These are phyloP conservation scores for Ctena decussata DNA, from an alignment of 2,888 invertebrate species.

Conservation along the genomic window DNA sequence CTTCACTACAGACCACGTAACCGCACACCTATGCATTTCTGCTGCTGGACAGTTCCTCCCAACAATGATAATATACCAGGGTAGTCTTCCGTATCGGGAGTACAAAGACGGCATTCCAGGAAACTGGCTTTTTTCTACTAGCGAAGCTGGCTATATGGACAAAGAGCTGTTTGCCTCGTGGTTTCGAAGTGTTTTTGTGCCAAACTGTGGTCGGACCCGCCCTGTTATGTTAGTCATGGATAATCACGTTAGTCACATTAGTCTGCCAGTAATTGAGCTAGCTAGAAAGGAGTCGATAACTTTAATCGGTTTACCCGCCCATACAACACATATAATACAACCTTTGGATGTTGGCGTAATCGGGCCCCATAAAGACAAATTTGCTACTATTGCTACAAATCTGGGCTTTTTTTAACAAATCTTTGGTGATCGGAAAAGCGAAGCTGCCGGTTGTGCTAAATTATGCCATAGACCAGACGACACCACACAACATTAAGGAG, in stretches of 20 bases:
- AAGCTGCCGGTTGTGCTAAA: slow-evolving; percentile 27
- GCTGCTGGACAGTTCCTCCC: slow-evolving; percentile 30
- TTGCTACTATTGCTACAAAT: slow-evolving; percentile 1
- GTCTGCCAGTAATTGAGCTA: slow-evolving; percentile 7
- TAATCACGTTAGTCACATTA: slow-evolving; percentile 28
- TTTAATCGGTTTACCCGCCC: slow-evolving; percentile 16
- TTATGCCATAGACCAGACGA: slow-evolving; percentile 24
- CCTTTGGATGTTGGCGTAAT: slow-evolving; percentile 25
- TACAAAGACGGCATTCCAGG: slow-evolving; percentile 28
- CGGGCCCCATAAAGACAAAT: slow-evolving; percentile 11
- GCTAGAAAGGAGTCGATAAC: slow-evolving; percentile 11
- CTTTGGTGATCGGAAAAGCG: slow-evolving; percentile 10
- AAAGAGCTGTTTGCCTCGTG: slow-evolving; percentile 21
- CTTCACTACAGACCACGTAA: slow-evolving; percentile 18
- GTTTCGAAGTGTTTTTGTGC: slow-evolving; percentile 28
- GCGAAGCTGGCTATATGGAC: slow-evolving; percentile 27
- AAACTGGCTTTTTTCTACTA: slow-evolving; percentile 13
- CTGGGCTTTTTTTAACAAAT: slow-evolving; percentile 6
- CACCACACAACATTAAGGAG: slow-evolving; percentile 7
- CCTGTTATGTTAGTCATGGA: slow-evolving; percentile 31
- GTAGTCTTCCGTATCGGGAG: slow-evolving; percentile 4
- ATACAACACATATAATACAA: slow-evolving; percentile 35
- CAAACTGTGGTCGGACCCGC: slow-evolving; percentile 32
- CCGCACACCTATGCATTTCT: slow-evolving; percentile 16
- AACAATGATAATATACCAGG: slow-evolving; percentile 30